A percentile compares a stretch with the other conserved stretches of the same genome.
These are phyloP conservation scores for Yasuhikotakia modesta DNA, from an alignment of 2,797 vertebrate genomes.

Conservation along the genomic window DNA sequence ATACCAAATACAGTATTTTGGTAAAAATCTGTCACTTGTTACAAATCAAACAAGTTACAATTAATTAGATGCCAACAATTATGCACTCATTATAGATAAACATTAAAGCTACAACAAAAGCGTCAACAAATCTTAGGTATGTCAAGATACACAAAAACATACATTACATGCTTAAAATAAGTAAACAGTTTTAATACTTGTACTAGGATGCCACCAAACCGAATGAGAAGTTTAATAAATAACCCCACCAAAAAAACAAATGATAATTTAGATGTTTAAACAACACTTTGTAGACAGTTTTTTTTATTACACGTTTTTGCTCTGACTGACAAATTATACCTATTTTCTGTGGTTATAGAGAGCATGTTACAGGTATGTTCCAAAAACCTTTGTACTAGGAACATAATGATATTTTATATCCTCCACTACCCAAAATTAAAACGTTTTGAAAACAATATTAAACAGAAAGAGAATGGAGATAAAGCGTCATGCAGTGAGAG, in stretches of 20 bases:
- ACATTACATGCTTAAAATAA: no score
- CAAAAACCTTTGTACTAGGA: background rate
- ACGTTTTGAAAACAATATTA: background rate
- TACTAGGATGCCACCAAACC: no score
- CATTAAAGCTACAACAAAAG: no score
- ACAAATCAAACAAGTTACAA: no score
- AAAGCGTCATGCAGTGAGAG: background rate
- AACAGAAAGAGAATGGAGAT: background rate
- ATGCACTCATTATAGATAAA: no score
- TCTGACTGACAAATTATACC: background rate
- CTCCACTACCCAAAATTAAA: background rate
- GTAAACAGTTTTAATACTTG: no score
- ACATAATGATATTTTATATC: background rate
- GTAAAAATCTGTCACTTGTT: no score
- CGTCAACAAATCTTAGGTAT: no score
- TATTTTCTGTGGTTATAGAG: background rate
- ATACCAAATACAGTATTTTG: background rate
- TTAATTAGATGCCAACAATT: no score
- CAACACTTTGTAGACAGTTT: background rate
- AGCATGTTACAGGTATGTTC: background rate
- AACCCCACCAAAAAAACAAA: no score
- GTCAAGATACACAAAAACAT: no score
- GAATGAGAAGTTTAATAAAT: no score
- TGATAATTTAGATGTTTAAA: background rate
- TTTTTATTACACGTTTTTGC: background rate